Base-by-base conservation (phyloP, 2,888 invertebrate genomes). In the Bibio marci region DNA sequence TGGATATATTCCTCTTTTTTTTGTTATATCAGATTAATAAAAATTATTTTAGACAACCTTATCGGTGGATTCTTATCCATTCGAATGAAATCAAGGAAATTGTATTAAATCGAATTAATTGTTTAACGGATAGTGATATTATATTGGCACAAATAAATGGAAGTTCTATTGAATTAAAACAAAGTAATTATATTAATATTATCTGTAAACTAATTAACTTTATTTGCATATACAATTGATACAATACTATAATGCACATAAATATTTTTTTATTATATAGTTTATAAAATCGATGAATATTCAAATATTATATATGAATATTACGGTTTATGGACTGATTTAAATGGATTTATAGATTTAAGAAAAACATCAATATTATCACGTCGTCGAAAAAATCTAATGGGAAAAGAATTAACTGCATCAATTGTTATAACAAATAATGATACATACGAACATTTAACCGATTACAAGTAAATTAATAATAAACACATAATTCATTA, bases 401-500 rank as follows among this genome's bases (percentile, higher is more conserved):
- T 8, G 4, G 31, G 31, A 5, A 17, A 37, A 22, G 3, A 12
- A 4, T 30, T 37, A 8, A n/a, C 3, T 4, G 19, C 19, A 13
- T n/a, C 37, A 7, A 6, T 19, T 3, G 37, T 37, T 10, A 14
- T 37, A 5, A 8, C 22, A n/a, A 6, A n/a, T 12, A 8, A 37
- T 4, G 37, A 30, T 46, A 69, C 70, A 37, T 56, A 69, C 13
- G 62, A 69, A 44, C 75, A 76, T 56, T 58, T 76, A 41, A 59
- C 61, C 7, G 75, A 76, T 56, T 69, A 68, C 56, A 58, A 66
- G 73, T 71, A 59, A 61, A 59, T 44, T n/a, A n/a, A 70, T 75
- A 14, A 30, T 11, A 11, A 30, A 37, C n/a, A n/a, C n/a, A n/a
- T n/a, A n/a, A n/a, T n/a, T n/a, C n/a, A n/a, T n/a, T n/a, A n/a